Evolutionary conservation across 2,113 vertebrate species (phyloP), one percentile per base, ranked within the genome.

Genomic region (Monarcha castaneiventris): DNA sequence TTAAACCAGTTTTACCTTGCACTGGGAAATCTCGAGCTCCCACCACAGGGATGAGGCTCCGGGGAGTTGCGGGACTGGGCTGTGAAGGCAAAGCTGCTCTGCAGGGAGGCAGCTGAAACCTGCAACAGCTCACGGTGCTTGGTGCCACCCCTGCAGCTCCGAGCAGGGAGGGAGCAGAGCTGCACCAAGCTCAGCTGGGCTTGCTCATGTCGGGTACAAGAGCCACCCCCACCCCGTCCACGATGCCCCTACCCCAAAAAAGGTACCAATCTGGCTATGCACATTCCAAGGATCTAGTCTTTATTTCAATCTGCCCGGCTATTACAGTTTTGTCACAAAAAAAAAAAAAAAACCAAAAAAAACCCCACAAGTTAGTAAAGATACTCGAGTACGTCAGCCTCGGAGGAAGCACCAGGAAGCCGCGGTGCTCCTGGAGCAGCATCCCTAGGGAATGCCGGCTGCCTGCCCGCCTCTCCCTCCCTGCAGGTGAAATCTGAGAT

Each of bases 221-320:
- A 82, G 71, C 83, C 73, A 39, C 68, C 83, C 32, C 30, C 80
- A 30, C 19, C 13, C 93, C 68, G 3, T 49, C 82, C 87, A 8
- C 51, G 8, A 13, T 1, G 0, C 81, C 94, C 85, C 91, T 20
- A 48, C 66, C 84, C 93, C 94, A 95, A 94, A 23, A 78, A 96
- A 96, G 72, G 94, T 67, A 90, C 87, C 94, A 89, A 96, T 91
- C 95, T 96, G 95, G 91, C 95, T 97, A 48, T 68, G 17, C 81
- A 82, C 92, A 88, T 84, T 96, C 96, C 96, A 96, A 96, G 94
- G 83, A 86, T 95, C 93, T 91, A 55, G 51, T 96, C 87, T 97
- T 97, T 97, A 97, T 97, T 96, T 94, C 94, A 35, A 26, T 85
- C 95, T 90, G 93, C 96, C 96, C 96, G 41, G 85, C 94, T 87